Evolutionary conservation across 2,888 invertebrate species (phyloP), one percentile per base, ranked within the genome.

Genomic region (Clusia tigrina): DNA sequence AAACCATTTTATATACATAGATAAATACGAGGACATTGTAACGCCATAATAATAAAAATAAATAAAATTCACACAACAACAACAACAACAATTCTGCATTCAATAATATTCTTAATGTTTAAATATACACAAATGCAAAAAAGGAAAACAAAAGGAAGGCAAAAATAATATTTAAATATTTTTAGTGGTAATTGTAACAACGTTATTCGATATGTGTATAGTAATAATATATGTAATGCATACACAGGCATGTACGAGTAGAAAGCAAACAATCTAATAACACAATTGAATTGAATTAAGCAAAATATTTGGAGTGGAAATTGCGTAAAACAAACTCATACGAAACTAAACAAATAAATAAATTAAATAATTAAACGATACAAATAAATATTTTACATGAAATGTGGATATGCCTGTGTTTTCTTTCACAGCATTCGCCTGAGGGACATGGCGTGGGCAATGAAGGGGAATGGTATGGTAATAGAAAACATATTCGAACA

Each of bases 361-460:
- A 59, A 62, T 38, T 60, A 60, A 60, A 60, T 62, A 52, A 65
- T 60, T 62, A 42, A 62, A 65, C 56, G 24, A 65, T 57, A 54
- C 53, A 48, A 64, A 62, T 32, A 64, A 60, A 12, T 37, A 37
- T 64, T 68, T 68, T 68, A 67, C 68, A 68, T 68, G 68, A 63
- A 62, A 68, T 68, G 68, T 68, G 66, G 64, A 66, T 62, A 56
- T 20, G 42, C 56, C 58, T 54, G 18, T 48, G 48, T 48, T 42
- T 42, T 42, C 10, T 42, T 32, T 32, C 12, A 12, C 6, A 32
- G 32, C 3, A 17, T 42, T 42, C 3, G 6, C 6, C 12, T 32
- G 6, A 32, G 32, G 12, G 32, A 32, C 32, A 32, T 6, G 32
- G 32, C 12, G 6, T 12, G 32, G 32, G 6, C 6, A 12, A 6